Conservation (phyloP, 2,888 invertebrate genomes). For the Antitype chi region DNA sequence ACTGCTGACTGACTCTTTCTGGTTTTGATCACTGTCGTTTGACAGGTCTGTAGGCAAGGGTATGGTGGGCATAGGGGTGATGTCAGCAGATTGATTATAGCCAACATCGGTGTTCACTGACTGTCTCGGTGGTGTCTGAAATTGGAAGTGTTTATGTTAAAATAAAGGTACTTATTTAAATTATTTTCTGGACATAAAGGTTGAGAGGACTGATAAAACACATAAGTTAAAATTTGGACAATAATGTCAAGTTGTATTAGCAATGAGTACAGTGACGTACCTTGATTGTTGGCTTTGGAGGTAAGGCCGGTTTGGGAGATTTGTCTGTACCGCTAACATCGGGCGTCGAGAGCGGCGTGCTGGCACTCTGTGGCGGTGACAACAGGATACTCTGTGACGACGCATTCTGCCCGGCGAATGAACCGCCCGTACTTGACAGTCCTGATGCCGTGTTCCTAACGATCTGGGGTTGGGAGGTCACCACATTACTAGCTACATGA, state of each 20-base stretch:
- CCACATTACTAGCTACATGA: constrained; percentile 87
- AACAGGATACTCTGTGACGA: constrained; percentile 87
- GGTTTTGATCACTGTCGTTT: constrained; percentile 80
- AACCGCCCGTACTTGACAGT: constrained; percentile 87
- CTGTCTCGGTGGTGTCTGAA: constrained; percentile 89
- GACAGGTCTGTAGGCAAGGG: constrained; percentile 79
- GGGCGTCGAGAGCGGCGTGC: constrained; percentile 91
- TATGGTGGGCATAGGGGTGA: constrained; percentile 79
- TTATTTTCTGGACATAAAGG: not conserved
- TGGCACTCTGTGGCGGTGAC: constrained; percentile 92
- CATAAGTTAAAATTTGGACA: constrained; percentile 14
- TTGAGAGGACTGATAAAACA: not conserved
- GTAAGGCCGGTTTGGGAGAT: constrained; percentile 94
- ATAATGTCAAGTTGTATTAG: constrained; percentile 9
- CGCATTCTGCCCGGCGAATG: constrained; percentile 82
- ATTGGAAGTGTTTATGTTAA: constrained; percentile 47
- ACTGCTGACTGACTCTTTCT: constrained; percentile 87
- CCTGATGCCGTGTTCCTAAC: constrained; percentile 89
- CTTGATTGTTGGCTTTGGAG: constrained; percentile 95
- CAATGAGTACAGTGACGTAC: constrained; percentile 69
- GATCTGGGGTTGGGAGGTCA: constrained; percentile 89
- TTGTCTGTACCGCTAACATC: constrained; percentile 89
- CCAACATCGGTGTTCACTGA: constrained; percentile 84
- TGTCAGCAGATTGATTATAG: constrained; percentile 79
- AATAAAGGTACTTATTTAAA: not conserved